Evolutionary conservation across 2,113 vertebrate genomes (phyloP).

Genomic region (Oryzias celebensis): DNA sequence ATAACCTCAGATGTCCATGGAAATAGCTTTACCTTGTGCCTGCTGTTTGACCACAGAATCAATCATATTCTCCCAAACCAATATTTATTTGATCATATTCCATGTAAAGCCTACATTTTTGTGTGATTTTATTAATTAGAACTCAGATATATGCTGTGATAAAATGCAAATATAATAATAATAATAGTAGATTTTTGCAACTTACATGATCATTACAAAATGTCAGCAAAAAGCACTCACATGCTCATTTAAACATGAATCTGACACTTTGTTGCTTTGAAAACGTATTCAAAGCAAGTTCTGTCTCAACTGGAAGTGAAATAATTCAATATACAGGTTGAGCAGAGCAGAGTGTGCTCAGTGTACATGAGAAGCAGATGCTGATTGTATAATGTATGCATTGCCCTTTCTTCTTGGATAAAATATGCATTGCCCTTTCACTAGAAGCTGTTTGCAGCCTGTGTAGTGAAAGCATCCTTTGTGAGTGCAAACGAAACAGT

Average conservation of each 20-base stretch:
- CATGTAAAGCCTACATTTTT: too few relatives aligned
- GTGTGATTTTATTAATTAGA: too few relatives aligned
- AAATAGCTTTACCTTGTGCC: too few relatives aligned
- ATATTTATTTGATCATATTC: too few relatives aligned
- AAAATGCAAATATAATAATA: background rate
- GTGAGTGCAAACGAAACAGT: conserved; percentile 60
- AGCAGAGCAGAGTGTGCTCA: conserved; percentile 24
- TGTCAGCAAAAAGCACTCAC: background rate
- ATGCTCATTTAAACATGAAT: background rate
- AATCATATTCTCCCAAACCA: too few relatives aligned
- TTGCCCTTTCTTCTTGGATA: conserved; percentile 70
- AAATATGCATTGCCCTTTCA: conserved; percentile 74
- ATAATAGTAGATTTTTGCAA: background rate
- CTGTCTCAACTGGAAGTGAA: conserved; percentile 26
- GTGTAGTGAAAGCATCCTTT: conserved; percentile 56
- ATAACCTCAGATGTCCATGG: too few relatives aligned
- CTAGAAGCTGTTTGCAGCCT: conserved; percentile 44
- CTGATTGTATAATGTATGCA: conserved; percentile 68
- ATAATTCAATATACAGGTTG: conserved; percentile 23
- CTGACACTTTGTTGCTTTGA: conserved; percentile 10
- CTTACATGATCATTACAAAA: background rate
- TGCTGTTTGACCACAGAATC: too few relatives aligned
- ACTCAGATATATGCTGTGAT: background rate
- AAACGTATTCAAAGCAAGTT: conserved; percentile 24
- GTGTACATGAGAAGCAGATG: conserved; percentile 47